These are phyloP conservation scores for Cyanocitta stelleri DNA, from an alignment of 2,113 vertebrate genomes.

Conservation along the genomic window DNA sequence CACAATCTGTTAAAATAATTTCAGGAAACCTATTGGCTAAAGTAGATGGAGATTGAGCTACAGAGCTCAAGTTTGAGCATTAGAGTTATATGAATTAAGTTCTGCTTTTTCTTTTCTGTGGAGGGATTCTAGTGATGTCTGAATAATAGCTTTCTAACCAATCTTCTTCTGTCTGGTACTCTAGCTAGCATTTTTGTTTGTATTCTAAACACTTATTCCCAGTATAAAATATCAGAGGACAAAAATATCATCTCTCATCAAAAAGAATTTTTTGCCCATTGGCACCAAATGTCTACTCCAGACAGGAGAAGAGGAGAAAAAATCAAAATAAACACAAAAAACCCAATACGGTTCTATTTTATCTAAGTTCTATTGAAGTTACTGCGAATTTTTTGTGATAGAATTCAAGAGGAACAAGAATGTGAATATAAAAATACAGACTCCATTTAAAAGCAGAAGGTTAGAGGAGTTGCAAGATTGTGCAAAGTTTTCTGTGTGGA, in stretches of 20 bases:
- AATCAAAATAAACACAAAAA: not conserved
- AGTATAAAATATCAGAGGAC: not conserved
- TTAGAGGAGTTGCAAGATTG: not conserved
- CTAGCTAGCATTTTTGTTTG: not conserved
- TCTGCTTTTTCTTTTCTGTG: not conserved
- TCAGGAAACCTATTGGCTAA: not conserved
- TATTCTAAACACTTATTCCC: not conserved
- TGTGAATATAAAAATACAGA: not conserved
- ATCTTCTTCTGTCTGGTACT: not conserved
- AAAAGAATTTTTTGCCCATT: not conserved
- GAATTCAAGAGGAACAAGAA: not conserved
- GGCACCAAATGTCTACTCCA: not conserved
- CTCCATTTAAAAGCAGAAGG: not conserved
- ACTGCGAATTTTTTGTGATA: not conserved
- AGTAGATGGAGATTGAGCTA: not conserved
- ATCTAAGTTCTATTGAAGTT: not conserved
- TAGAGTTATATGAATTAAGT: not conserved
- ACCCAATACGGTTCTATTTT: not conserved
- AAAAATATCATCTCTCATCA: conserved; percentile 8
- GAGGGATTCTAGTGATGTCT: not conserved
- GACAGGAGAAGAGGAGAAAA: not conserved
- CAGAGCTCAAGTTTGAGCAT: not conserved
- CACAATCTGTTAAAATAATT: not conserved
- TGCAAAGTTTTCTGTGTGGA: not conserved
- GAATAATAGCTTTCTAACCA: not conserved